These are phyloP conservation scores for Chitala chitala DNA, from an alignment of 2,113 vertebrate genomes.

Conservation along the genomic window DNA sequence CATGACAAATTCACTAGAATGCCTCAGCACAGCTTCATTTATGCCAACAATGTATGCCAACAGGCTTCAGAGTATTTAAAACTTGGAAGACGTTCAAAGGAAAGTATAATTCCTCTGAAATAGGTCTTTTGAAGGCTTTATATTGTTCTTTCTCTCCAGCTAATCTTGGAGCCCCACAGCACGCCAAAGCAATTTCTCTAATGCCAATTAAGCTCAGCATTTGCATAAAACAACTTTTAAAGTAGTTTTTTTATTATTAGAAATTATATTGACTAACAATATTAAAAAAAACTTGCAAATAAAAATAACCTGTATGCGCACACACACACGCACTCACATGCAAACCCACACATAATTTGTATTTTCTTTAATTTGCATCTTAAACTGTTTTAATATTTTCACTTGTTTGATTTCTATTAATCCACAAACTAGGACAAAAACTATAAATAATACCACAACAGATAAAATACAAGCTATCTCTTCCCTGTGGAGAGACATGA, in stretches of 20 bases:
- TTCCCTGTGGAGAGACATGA: constrained; percentile 38
- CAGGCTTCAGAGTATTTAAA: constrained; percentile 94
- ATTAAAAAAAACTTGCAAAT: no score
- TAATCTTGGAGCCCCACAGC: constrained; percentile 93
- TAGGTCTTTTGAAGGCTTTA: constrained; percentile 96
- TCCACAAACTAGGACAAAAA: constrained; percentile 27
- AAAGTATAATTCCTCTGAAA: constrained; percentile 97
- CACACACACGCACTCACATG: no score
- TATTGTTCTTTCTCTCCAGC: constrained; percentile 94
- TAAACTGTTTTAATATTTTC: constrained; percentile 40
- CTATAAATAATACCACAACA: constrained; percentile 31
- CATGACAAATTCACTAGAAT: constrained; percentile 75
- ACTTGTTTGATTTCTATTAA: constrained; percentile 41
- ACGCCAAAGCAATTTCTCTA: constrained; percentile 97
- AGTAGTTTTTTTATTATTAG: constrained; percentile 66
- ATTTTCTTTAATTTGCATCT: constrained; percentile 48
- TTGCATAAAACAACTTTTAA: constrained; percentile 94
- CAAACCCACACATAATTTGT: constrained; percentile 48
- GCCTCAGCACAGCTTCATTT: constrained; percentile 87
- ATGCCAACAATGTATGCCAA: constrained; percentile 85
- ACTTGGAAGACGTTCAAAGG: constrained; percentile 98
- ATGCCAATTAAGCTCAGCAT: constrained; percentile 96
- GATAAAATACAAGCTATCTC: background rate
- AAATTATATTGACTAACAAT: constrained; percentile 75
- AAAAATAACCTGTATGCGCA: no score